Evolutionary conservation across 2,888 invertebrate genomes (phyloP).

Genomic region (Eupithecia pulchellata): DNA sequence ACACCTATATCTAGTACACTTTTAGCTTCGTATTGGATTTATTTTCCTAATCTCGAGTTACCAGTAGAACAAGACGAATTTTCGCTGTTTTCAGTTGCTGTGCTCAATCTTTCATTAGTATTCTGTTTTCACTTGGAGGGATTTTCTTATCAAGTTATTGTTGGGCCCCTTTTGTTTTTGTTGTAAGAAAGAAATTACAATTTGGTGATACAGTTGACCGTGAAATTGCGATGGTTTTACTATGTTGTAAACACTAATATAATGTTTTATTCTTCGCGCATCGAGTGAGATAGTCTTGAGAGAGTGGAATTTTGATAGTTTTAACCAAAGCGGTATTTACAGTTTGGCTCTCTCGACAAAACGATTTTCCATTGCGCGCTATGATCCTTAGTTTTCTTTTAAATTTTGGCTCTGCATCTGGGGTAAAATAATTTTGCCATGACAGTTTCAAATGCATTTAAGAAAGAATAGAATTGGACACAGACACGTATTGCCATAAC

Average conservation of each 20-base stretch:
- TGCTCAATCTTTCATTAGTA: conserved; percentile 19
- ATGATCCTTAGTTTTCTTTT: no score
- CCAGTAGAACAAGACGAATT: conserved; percentile 34
- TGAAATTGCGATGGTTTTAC: not conserved
- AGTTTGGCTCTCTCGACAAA: not conserved
- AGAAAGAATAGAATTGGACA: no score
- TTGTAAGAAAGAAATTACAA: not conserved
- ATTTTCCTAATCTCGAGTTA: conserved; percentile 43
- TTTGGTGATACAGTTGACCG: not conserved
- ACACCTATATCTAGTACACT: no score
- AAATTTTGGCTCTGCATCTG: no score
- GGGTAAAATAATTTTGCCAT: no score
- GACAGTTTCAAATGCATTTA: no score
- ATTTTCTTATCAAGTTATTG: conserved; percentile 22
- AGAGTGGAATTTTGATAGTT: not conserved
- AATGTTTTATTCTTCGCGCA: not conserved
- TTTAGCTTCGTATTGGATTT: conserved; percentile 32
- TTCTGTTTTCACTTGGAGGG: conserved; percentile 12
- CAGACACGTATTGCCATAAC: no score
- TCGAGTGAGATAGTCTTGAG: not conserved
- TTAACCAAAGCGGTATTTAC: not conserved
- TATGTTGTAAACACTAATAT: not conserved
- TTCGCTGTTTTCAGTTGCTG: conserved; percentile 25
- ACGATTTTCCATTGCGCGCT: not conserved
- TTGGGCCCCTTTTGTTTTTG: conserved; percentile 10